phyloP scores from a whole-genome alignment of 2,113 vertebrate genomes.

The Pholis gunnellus region DNA sequence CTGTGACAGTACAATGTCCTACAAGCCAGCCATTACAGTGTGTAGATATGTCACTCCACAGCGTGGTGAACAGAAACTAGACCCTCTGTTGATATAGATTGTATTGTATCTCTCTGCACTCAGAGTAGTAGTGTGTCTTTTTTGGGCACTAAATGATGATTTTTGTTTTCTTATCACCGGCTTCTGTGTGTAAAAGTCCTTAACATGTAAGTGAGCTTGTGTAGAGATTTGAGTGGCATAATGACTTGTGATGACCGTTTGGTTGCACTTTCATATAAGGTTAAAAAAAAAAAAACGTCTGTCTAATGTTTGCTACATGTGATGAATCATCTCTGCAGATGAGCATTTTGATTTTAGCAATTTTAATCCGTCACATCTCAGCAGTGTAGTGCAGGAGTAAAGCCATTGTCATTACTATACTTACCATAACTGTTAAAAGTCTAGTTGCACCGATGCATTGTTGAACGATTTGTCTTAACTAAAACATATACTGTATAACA shows the following conservation, averaged over 20 bases:
- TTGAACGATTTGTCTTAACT: conserved; percentile 13
- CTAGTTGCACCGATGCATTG: conserved; percentile 37
- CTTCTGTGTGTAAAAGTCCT: conserved; percentile 60
- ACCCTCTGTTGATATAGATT: conserved; percentile 66
- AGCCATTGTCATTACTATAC: conserved; percentile 31
- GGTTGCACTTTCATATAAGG: conserved; percentile 42
- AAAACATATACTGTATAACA: conserved; percentile 33
- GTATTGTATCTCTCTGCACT: conserved; percentile 74
- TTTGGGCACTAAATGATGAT: conserved; percentile 70
- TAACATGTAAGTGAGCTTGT: conserved; percentile 42
- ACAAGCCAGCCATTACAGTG: conserved; percentile 73
- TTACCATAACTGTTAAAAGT: conserved; percentile 23
- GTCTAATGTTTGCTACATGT: conserved; percentile 35
- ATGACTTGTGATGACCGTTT: conserved; percentile 36
- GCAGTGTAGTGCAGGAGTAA: conserved; percentile 59
- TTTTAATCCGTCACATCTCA: conserved; percentile 28
- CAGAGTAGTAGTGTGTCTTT: conserved; percentile 70
- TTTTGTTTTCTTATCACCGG: conserved; percentile 70
- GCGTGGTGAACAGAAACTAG: conserved; percentile 68
- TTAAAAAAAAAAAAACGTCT: conserved; percentile 24
- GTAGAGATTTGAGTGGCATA: conserved; percentile 31
- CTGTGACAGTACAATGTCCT: conserved; percentile 62
- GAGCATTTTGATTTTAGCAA: conserved; percentile 20
- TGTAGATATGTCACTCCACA: conserved; percentile 70
- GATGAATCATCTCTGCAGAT: conserved; percentile 37